Evolutionary conservation across 2,888 invertebrate genomes (phyloP).

Genomic region (Scaptodrosophila latifasciaeformis): DNA sequence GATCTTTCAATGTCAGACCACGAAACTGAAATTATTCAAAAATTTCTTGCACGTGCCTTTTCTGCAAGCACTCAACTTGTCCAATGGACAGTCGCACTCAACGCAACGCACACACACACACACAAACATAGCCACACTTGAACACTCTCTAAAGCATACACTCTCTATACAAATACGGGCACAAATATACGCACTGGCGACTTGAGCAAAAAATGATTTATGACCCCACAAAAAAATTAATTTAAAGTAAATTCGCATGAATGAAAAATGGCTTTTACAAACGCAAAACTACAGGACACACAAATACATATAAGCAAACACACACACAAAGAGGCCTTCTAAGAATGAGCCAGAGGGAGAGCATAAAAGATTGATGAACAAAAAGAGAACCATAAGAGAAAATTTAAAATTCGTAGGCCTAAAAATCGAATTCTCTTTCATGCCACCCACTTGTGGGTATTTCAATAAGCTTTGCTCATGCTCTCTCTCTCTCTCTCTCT

Average conservation of each 20-base stretch:
- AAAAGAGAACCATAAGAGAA: too few species aligned
- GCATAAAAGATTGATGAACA: too few species aligned
- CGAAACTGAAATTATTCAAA: slow-evolving; percentile 29
- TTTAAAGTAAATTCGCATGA: slow-evolving; percentile 71
- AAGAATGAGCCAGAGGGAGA: slow-evolving; percentile 34
- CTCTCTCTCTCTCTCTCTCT: slow-evolving; percentile 27
- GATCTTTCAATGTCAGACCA: slow-evolving; percentile 30
- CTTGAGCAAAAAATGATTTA: slow-evolving; percentile 64
- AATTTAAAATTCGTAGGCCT: slow-evolving; percentile 7
- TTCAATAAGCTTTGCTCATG: slow-evolving; percentile 7
- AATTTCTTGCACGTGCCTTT: slow-evolving; percentile 44
- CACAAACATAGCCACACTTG: slow-evolving; percentile 9
- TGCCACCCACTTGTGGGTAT: slow-evolving; percentile 49
- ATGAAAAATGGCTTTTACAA: slow-evolving; percentile 71
- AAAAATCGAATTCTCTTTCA: slow-evolving; percentile 9
- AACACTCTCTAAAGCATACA: slow-evolving; percentile 18
- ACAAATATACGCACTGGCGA: slow-evolving; percentile 19
- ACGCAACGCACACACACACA: not conserved
- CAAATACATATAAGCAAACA: slow-evolving; percentile 22
- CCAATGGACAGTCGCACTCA: slow-evolving; percentile 8
- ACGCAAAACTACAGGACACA: slow-evolving; percentile 60
- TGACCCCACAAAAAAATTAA: slow-evolving; percentile 68
- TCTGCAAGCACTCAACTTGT: slow-evolving; percentile 29
- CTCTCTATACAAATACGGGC: slow-evolving; percentile 15
- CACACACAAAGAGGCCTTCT: slow-evolving; percentile 8